Conservation (phyloP, 1,140 invertebrate genomes). For the Macrostomum lignano region DNA sequence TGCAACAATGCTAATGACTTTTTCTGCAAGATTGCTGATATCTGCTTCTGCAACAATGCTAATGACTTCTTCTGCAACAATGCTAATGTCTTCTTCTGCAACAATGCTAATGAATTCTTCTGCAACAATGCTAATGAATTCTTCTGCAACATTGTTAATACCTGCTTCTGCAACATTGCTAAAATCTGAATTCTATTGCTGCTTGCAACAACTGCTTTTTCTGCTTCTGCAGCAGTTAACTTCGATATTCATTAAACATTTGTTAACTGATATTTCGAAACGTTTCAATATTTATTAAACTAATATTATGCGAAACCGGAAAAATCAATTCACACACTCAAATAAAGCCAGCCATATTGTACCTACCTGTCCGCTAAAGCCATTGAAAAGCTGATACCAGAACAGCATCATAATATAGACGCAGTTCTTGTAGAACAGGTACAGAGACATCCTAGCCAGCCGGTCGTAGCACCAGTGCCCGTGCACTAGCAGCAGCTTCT, state of each 20-base stretch:
- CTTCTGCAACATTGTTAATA: no score
- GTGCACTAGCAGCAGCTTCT: slow-evolving; percentile 57
- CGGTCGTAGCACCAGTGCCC: slow-evolving; percentile 86
- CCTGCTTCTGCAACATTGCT: no score
- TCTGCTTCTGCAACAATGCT: no score
- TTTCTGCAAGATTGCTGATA: no score
- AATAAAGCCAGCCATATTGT: not conserved
- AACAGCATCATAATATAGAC: slow-evolving; percentile 16
- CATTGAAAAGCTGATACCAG: slow-evolving; percentile 23
- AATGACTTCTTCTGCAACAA: no score
- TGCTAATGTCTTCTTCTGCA: no score
- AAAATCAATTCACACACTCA: not conserved
- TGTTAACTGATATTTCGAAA: not conserved
- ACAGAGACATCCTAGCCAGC: slow-evolving; percentile 65
- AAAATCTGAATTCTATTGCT: no score
- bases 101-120: no score
- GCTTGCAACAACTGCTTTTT: slow-evolving; percentile 34
- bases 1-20: no score
- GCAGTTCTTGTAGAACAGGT: slow-evolving; percentile 36
- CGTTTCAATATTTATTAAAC: not conserved
- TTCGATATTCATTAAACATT: not conserved
- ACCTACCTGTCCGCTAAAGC: slow-evolving; percentile 13
- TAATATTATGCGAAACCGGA: not conserved
- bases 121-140: no score
- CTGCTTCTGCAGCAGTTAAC: slow-evolving; percentile 39